Base-by-base conservation (phyloP, 2,113 vertebrate species). In the Siniperca chuatsi region DNA sequence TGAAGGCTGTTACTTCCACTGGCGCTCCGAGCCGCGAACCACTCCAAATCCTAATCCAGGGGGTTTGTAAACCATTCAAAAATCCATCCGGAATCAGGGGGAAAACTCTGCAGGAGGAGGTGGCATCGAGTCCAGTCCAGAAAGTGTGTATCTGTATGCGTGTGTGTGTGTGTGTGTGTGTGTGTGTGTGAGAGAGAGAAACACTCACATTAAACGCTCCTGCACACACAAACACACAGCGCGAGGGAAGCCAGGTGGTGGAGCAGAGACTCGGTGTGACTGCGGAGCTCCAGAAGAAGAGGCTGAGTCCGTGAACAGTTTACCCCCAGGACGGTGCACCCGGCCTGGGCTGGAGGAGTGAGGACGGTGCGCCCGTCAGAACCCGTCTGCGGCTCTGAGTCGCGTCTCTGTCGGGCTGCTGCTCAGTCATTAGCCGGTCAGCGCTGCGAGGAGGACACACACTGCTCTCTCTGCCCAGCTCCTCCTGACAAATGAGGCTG, bases 31-130 rank as follows among this genome's bases (percentile, higher is more conserved):
- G 23, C 40, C 1, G 74, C 0, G 40, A 46, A 33, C 86, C 83
- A 55, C 37, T 89, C 80, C 69, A 35, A 55, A 20, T 82, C 72
- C 65, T 79, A 89, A 90, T 90, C 89, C 92, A 65, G 35, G 0
- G 40, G 48, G 4, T 50, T 33, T 55, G 71, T 23, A 86, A 84
- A 82, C 77, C 79, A 46, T 52, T 71, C 84, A 79, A 16, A 86
- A 86, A 89, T 91, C 87, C 88, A 82, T 33, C 54, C 78, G 33
- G 48, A 85, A 18, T 37, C 61, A 40, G 67, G 29, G 33, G 11
- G 1, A 44, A 50, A 8, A 40, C 72, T 48, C 64, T 65, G 87
- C 76, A 10, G 40, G 44, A 75, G 64, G 64, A 46, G 77, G 60
- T 6, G 84, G 72, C 71, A 79, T 65, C 3, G 79, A 58, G 37